Conservation (phyloP, 2,113 vertebrate genomes). For the Sphyrna mokarran region DNA sequence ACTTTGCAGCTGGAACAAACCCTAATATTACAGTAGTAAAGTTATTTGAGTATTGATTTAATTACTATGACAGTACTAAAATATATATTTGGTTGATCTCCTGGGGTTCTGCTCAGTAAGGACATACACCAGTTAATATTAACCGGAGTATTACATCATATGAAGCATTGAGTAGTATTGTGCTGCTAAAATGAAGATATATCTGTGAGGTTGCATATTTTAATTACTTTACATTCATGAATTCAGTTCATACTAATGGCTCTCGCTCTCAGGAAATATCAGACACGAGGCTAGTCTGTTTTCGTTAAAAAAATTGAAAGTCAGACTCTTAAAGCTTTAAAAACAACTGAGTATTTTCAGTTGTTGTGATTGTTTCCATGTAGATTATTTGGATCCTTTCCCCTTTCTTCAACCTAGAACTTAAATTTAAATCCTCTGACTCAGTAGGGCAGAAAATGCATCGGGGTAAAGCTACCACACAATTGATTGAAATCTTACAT, state of each 20-base stretch:
- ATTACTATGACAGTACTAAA: neutral
- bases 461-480: neutral
- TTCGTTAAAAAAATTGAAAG: neutral
- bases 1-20: neutral
- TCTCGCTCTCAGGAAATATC: neutral
- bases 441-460: neutral
- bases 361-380: neutral
- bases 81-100: neutral
- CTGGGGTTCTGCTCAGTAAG: neutral
- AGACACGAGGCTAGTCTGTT: neutral
- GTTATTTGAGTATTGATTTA: neutral
- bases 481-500: neutral
- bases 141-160: neutral
- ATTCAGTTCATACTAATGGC: neutral
- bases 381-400: neutral
- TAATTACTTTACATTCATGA: neutral
- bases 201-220: neutral
- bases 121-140: neutral
- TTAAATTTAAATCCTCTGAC: neutral
- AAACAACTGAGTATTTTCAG: neutral
- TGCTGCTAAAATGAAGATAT: neutral
- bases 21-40: neutral
- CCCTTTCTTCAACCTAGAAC: neutral
- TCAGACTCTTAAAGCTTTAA: neutral
- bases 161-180: neutral